These are phyloP conservation scores for Phenganax subtilis DNA, from an alignment of 92 coral and sea anemone species.

Conservation along the genomic window DNA sequence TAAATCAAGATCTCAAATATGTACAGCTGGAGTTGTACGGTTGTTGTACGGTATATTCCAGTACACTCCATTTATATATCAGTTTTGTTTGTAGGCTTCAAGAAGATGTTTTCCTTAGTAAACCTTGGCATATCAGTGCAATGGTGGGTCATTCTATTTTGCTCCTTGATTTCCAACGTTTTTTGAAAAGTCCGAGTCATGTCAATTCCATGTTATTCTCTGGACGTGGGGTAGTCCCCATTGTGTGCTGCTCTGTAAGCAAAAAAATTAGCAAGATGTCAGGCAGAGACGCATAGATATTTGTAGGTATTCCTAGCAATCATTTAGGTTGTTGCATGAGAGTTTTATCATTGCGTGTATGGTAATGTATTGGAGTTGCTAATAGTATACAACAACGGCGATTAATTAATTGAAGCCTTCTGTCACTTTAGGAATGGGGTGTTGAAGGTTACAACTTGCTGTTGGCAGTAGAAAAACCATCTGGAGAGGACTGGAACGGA, in stretches of 20 bases:
- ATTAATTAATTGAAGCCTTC: neutral
- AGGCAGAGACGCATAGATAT: too few relatives aligned
- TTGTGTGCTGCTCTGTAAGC: too few relatives aligned
- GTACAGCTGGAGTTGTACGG: neutral
- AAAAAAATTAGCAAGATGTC: too few relatives aligned
- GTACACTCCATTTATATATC: neutral
- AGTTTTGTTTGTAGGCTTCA: slow-evolving; percentile 63
- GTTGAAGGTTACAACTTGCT: slow-evolving; percentile 91
- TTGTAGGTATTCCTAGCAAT: too few relatives aligned
- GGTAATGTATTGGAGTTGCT: too few relatives aligned
- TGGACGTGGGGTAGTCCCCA: too few relatives aligned
- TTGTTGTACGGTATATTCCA: neutral
- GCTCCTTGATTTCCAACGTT: neutral
- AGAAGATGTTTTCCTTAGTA: slow-evolving; percentile 70
- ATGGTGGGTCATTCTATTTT: slow-evolving; percentile 50
- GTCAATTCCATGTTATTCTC: too few relatives aligned
- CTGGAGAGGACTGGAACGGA: slow-evolving; percentile 47
- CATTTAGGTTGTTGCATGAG: too few relatives aligned
- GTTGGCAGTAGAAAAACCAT: slow-evolving; percentile 71
- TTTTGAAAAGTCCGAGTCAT: too few relatives aligned
- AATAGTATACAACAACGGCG: neutral
- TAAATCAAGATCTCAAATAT: neutral
- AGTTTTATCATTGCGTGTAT: too few relatives aligned
- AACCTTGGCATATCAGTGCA: slow-evolving; percentile 88
- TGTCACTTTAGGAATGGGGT: slow-evolving; percentile 80